Evolutionary conservation across 1,140 invertebrate genomes (phyloP).

Genomic region (Augochlora pura): DNA sequence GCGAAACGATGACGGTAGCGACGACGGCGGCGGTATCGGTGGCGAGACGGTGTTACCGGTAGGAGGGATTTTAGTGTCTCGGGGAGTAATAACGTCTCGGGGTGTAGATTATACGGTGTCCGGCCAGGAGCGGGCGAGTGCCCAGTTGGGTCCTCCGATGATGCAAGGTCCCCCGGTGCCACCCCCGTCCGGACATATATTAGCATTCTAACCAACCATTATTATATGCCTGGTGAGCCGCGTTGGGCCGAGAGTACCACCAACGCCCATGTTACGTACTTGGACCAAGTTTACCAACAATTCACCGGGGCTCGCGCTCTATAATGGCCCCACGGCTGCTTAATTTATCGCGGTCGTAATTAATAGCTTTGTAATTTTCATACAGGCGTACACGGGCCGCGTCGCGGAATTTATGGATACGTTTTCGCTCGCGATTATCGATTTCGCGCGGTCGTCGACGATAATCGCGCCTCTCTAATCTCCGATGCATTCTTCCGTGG

Average conservation of each 20-base stretch:
- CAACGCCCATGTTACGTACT: conserved; percentile 78
- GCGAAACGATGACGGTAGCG: conserved; percentile 53
- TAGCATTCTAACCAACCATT: conserved; percentile 81
- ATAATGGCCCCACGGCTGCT: conserved; percentile 79
- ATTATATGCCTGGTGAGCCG: conserved; percentile 79
- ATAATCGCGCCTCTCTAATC: conserved; percentile 44
- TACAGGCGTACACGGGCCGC: conserved; percentile 70
- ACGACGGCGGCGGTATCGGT: conserved; percentile 23
- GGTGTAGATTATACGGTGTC: conserved; percentile 79
- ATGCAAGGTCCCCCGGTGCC: conserved; percentile 80
- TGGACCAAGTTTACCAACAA: conserved; percentile 81
- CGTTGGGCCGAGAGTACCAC: conserved; percentile 73
- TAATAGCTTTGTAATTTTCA: conserved; percentile 81
- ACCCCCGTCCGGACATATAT: conserved; percentile 79
- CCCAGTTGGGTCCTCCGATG: conserved; percentile 80
- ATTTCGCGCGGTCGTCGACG: conserved; percentile 59
- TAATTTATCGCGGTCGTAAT: conserved; percentile 80
- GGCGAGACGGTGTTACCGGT: conserved; percentile 46
- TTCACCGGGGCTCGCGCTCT: conserved; percentile 78
- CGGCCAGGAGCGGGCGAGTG: conserved; percentile 76
- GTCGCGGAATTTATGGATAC: conserved; percentile 72
- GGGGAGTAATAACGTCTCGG: conserved; percentile 80
- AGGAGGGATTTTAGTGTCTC: conserved; percentile 77
- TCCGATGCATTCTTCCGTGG: conserved; percentile 42
- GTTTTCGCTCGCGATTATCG: conserved; percentile 71